phyloP scores from a whole-genome alignment of 2,888 invertebrate species.

The Alviniconcha strummeri region DNA sequence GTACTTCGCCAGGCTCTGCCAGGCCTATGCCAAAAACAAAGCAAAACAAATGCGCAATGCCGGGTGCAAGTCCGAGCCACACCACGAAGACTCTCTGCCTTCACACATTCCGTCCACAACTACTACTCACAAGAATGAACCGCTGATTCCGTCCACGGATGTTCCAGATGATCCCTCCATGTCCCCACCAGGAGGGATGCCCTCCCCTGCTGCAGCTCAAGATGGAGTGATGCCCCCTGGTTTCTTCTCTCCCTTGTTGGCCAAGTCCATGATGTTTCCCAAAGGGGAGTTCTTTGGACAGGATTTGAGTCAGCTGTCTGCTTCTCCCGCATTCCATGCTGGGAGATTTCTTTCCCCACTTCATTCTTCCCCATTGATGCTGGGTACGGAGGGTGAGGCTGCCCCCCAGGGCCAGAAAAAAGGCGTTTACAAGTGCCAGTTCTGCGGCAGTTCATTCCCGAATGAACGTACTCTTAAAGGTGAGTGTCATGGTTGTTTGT shows the following conservation, averaged over 20 bases:
- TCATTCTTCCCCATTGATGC: neutral
- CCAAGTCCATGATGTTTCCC: neutral
- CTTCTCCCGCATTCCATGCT: no score
- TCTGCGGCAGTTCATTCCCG: constrained; percentile 91
- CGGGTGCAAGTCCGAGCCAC: neutral
- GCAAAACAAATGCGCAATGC: neutral
- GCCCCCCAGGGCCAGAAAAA: neutral
- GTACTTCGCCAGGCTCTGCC: constrained; percentile 59
- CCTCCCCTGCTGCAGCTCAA: neutral
- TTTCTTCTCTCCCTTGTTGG: neutral
- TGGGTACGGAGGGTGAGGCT: neutral
- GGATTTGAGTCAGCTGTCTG: neutral
- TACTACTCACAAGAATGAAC: neutral
- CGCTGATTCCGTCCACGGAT: neutral
- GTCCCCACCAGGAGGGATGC: neutral
- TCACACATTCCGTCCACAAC: neutral
- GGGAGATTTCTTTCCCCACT: neutral
- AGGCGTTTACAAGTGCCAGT: constrained; percentile 81
- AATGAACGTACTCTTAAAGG: constrained; percentile 93
- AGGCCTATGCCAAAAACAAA: constrained; percentile 36
- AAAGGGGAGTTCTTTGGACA: neutral
- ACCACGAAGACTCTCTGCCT: neutral
- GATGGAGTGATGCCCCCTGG: neutral
- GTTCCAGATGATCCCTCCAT: neutral
- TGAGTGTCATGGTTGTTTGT: constrained; percentile 39